Base-by-base conservation (phyloP, 2,797 vertebrate species). In the Pelobates cultripes region DNA sequence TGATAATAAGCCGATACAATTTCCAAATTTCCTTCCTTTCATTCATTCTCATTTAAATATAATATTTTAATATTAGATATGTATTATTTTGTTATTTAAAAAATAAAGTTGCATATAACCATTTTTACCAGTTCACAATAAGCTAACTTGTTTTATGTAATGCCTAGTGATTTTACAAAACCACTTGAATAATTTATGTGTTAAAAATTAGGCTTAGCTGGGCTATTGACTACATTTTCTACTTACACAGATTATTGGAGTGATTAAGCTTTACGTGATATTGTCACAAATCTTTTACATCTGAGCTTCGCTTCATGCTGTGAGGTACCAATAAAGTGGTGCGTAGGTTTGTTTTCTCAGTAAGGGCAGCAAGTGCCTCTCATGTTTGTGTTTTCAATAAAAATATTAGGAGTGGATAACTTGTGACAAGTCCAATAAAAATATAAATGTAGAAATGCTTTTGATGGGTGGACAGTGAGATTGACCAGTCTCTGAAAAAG, bases 381-480 rank as follows among this genome's bases (percentile, higher is more conserved):
- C 45, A 55, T 78, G 63, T 8, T 74, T 74, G 42, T 78, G 53
- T 83, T 83, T 83, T 83, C 15, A 79, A 12, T 71, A n/a, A 83
- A 83, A 83, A 83, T 83, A 75, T 79, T 78, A 70, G 17, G n/a
- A 28, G 66, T 78, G 77, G 73, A 77, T 77, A 43, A 64, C 28
- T 70, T 78, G 43, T 75, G 66, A 79, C 75, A 83, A 74, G n/a
- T 78, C 81, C 75, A 83, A 83, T 74, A 72, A 74, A 83, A 83
- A 78, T 12, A 57, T 78, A 82, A 74, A 51, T 41, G 4, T 67
- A 78, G 63, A 69, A 45, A 83, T 78, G 75, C 45, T 83, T 83
- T 78, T 83, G 42, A 78, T 83, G 63, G 64, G 61, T 72, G 57
- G 67, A 61, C 28, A 51, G 68, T 63, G 51, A 68, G 70, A 45